These are phyloP conservation scores for Vimba vimba DNA, from an alignment of 2,113 vertebrate genomes.

Conservation along the genomic window DNA sequence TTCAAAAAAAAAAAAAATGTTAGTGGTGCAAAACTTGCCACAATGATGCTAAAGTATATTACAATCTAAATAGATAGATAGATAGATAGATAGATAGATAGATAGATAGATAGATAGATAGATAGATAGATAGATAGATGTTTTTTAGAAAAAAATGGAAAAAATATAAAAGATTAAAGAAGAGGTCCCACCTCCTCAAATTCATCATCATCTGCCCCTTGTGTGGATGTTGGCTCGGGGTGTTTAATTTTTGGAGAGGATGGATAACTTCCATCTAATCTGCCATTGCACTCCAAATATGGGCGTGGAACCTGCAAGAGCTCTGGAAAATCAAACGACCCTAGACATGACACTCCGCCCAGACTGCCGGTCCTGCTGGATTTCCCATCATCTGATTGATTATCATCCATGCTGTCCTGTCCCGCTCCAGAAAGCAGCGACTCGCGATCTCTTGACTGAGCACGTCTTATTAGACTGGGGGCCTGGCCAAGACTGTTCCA, in stretches of 20 bases:
- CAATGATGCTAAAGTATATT: no score
- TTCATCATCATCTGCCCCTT: slow-evolving; percentile 78
- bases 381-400: slow-evolving; percentile 77
- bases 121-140: no score
- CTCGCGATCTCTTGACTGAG: slow-evolving; percentile 88
- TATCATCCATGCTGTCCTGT: slow-evolving; percentile 77
- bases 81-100: no score
- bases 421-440: slow-evolving; percentile 88
- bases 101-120: no score
- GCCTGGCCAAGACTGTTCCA: slow-evolving; percentile 92
- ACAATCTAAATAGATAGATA: no score
- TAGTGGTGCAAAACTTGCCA: no score
- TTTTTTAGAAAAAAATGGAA: no score
- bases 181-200: slow-evolving; percentile 79
- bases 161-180: not conserved
- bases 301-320: slow-evolving; percentile 77
- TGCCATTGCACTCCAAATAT: slow-evolving; percentile 84
- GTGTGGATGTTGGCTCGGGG: not conserved
- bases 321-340: slow-evolving; percentile 82
- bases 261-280: slow-evolving; percentile 38
- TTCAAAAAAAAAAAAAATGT: not conserved
- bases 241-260: slow-evolving; percentile 4
- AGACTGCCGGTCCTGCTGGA: slow-evolving; percentile 71
- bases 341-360: slow-evolving; percentile 57
- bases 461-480: slow-evolving; percentile 88